Percentiles rank a stretch among this genome's conserved stretches.
Conservation (phyloP, 1,140 invertebrate genomes). For the Dendrolimus punctatus region DNA sequence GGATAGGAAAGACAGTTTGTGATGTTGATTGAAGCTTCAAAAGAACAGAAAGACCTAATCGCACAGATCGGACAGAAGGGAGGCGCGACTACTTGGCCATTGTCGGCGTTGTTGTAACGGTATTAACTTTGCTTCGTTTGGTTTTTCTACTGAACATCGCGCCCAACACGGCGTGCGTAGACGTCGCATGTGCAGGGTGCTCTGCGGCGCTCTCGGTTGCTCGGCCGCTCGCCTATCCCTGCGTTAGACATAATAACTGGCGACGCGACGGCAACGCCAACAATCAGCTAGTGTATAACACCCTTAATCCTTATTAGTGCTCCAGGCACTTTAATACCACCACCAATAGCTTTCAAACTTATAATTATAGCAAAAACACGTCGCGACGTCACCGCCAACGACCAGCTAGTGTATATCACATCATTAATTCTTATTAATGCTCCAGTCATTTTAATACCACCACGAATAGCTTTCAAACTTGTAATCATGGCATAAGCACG, state of each 20-base stretch:
- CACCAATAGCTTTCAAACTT: too few relatives aligned
- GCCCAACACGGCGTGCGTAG: conserved; percentile 83
- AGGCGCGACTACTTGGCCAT: conserved; percentile 68
- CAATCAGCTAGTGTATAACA: neutral
- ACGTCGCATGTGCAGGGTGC: conserved; percentile 75
- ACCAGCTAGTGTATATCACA: too few relatives aligned
- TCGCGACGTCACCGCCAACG: too few relatives aligned
- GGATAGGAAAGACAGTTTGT: conserved; percentile 42
- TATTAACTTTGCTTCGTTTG: conserved; percentile 70
- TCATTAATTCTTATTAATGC: too few relatives aligned
- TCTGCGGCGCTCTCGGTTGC: conserved; percentile 51
- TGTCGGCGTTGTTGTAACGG: conserved; percentile 60
- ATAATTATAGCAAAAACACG: too few relatives aligned
- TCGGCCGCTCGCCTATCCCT: conserved; percentile 57
- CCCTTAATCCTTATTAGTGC: neutral
- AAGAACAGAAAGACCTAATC: conserved; percentile 67
- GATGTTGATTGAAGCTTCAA: conserved; percentile 48
- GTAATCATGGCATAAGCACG: too few relatives aligned
- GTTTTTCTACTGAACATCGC: conserved; percentile 74
- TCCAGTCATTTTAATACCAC: too few relatives aligned
- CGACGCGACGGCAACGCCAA: conserved; percentile 30
- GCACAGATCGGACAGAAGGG: conserved; percentile 66
- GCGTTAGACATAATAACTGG: conserved; percentile 63
- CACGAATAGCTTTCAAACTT: too few relatives aligned
- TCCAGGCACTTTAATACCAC: too few relatives aligned